Conservation (phyloP, 2,797 vertebrate genomes). For the Amblyopsis hoosieri region DNA sequence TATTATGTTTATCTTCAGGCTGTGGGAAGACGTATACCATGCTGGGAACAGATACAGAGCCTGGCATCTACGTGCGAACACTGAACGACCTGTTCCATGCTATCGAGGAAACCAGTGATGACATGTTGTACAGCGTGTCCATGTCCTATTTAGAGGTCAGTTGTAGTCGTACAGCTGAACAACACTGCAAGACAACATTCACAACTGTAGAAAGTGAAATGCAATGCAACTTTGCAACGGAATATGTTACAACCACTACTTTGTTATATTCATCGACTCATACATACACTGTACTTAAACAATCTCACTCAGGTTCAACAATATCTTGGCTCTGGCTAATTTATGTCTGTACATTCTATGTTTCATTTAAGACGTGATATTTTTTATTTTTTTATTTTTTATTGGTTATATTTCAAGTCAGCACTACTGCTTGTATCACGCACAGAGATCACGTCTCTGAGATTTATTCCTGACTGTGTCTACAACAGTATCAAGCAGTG, state of each 20-base stretch:
- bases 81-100: slow-evolving; percentile 89
- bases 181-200: neutral
- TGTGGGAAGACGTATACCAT: slow-evolving; percentile 97
- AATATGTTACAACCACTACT: no score
- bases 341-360: neutral
- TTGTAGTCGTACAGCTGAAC: neutral
- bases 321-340: neutral
- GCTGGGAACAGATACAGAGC: slow-evolving; percentile 90
- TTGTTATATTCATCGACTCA: no score
- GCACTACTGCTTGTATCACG: no score
- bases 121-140: slow-evolving; percentile 89
- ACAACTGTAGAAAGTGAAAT: no score
- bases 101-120: slow-evolving; percentile 88
- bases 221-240: no score
- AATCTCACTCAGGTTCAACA: no score
- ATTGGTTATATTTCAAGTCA: neutral
- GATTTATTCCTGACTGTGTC: no score
- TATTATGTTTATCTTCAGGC: slow-evolving; percentile 66
- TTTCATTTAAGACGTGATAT: no score
- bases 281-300: no score
- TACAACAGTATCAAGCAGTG: neutral
- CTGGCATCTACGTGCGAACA: slow-evolving; percentile 88
- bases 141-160: slow-evolving; percentile 94
- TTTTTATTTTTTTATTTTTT: no score
- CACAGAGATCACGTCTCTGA: no score